Conservation (phyloP, 2,888 invertebrate species). For the Drosophila lacicola region DNA sequence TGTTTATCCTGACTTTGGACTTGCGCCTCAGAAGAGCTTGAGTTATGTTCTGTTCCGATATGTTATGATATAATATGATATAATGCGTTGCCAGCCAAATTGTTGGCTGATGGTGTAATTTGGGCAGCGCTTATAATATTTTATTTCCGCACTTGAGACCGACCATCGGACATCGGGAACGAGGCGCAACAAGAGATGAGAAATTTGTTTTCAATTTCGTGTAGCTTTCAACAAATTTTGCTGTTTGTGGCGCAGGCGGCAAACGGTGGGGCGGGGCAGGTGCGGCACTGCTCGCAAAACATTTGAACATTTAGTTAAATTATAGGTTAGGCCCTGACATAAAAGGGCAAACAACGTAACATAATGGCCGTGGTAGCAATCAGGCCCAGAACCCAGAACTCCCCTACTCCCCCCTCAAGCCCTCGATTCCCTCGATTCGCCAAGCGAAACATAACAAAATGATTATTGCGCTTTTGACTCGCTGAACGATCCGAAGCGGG, state of each 20-base stretch:
- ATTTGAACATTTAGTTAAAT: conserved; percentile 83
- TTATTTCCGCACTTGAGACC: conserved; percentile 80
- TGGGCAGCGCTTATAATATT: conserved; percentile 71
- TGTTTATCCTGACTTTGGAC: conserved; percentile 23
- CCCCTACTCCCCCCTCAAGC: not conserved
- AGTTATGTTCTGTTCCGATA: conserved; percentile 21
- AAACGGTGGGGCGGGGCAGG: conserved; percentile 4
- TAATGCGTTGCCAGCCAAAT: conserved; percentile 45
- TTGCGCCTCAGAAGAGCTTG: conserved; percentile 1
- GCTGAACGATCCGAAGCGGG: conserved; percentile 3
- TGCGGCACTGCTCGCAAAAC: conserved; percentile 57
- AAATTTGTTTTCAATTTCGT: conserved; percentile 74
- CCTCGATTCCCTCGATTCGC: not conserved
- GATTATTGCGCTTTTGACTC: conserved; percentile 71
- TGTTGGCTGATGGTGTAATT: conserved; percentile 53
- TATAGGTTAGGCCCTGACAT: conserved; percentile 81
- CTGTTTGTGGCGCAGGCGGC: conserved; percentile 28
- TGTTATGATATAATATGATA: conserved; percentile 34
- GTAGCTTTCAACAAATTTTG: conserved; percentile 69
- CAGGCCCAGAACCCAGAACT: conserved; percentile 37
- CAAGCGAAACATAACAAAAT: conserved; percentile 68
- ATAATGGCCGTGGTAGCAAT: conserved; percentile 78
- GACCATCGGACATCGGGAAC: conserved; percentile 3
- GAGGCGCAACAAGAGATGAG: conserved; percentile 42
- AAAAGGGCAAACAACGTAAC: conserved; percentile 82